phyloP scores from a whole-genome alignment of 1,140 invertebrate species.

The Drosophila willistoni region DNA sequence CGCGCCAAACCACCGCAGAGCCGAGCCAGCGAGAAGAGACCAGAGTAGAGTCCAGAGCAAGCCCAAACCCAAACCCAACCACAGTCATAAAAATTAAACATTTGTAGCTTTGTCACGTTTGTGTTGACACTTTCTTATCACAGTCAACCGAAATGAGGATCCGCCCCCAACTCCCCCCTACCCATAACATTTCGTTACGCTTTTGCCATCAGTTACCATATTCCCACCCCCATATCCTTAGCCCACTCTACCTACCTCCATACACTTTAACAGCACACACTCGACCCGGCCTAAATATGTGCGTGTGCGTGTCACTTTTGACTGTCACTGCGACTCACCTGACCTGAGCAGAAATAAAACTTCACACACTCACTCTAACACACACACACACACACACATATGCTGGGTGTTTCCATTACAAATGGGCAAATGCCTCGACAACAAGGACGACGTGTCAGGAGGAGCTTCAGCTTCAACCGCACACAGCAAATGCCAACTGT shows the following conservation, averaged over 20 bases:
- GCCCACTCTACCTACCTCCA: background rate
- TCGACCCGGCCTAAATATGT: constrained; percentile 71
- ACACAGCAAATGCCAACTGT: constrained; percentile 45
- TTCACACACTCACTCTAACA: constrained; percentile 11
- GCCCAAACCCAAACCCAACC: constrained; percentile 25
- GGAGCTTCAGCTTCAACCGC: constrained; percentile 23
- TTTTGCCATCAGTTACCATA: background rate
- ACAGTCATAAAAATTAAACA: constrained; percentile 79
- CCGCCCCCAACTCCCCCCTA: background rate
- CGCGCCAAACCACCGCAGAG: constrained; percentile 30
- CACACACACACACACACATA: constrained; percentile 48
- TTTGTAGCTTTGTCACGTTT: constrained; percentile 82
- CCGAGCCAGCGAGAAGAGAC: background rate
- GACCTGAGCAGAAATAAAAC: constrained; percentile 61
- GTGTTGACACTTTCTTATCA: constrained; percentile 81
- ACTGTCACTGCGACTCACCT: constrained; percentile 61
- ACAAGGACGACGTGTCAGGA: constrained; percentile 39
- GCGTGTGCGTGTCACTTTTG: constrained; percentile 76
- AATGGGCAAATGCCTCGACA: constrained; percentile 35
- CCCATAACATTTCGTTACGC: constrained; percentile 3
- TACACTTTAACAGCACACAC: constrained; percentile 27
- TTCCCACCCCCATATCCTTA: background rate
- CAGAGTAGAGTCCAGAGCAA: background rate
- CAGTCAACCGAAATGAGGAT: constrained; percentile 53
- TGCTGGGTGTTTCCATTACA: constrained; percentile 62